phyloP scores from a whole-genome alignment of 1,140 invertebrate species.

The Euura lappo region DNA sequence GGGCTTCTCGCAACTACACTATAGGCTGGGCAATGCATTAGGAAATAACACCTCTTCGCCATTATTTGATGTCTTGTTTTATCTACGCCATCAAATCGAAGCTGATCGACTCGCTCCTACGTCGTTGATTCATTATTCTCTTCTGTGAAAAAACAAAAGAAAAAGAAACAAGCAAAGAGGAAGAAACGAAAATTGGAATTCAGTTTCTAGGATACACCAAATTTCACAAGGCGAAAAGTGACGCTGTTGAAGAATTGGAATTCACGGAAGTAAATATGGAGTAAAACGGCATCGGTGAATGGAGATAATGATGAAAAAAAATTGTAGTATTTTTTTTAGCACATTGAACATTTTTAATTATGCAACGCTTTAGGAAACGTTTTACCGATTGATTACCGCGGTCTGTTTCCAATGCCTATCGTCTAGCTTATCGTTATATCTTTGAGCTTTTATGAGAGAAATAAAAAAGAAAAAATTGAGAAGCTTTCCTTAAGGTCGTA shows the following conservation, averaged over 20 bases:
- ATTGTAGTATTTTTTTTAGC: neutral
- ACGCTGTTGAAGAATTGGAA: no score
- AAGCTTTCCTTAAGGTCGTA: neutral
- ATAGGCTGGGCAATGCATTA: constrained; percentile 49
- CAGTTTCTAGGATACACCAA: no score
- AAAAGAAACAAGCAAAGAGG: no score
- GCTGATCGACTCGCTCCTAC: no score
- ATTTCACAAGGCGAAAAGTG: no score
- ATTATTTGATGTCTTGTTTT: neutral
- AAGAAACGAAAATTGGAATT: no score
- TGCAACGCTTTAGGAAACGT: neutral
- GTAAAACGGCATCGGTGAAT: neutral
- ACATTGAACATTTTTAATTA: neutral
- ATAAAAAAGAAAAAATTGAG: neutral
- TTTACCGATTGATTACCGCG: neutral
- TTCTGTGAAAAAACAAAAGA: no score
- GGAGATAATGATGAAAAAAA: neutral
- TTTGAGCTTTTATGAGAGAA: neutral
- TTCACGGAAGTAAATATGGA: neutral
- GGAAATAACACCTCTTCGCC: neutral
- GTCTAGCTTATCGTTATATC: neutral
- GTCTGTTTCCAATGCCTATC: neutral
- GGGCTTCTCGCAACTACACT: constrained; percentile 51
- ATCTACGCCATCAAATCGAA: neutral
- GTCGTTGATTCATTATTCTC: no score